phyloP scores from a whole-genome alignment of 2,888 invertebrate genomes.

The Muschampia plurimacula region DNA sequence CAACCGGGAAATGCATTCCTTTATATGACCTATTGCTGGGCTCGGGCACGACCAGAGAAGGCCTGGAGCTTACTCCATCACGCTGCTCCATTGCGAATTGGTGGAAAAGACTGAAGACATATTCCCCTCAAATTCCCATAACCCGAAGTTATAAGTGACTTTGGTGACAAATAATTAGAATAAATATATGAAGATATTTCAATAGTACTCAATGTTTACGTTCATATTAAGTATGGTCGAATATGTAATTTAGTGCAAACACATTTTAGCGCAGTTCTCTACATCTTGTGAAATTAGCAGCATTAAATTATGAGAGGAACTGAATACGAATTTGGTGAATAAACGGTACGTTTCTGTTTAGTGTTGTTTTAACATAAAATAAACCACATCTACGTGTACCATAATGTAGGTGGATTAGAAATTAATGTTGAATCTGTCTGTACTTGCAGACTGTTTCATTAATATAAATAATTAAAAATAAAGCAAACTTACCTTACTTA shows the following conservation, averaged over 20 bases:
- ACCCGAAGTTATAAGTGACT: too few relatives aligned
- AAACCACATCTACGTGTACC: not conserved
- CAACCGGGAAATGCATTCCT: too few relatives aligned
- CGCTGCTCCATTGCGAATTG: too few relatives aligned
- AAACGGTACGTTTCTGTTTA: not conserved
- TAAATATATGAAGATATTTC: not conserved
- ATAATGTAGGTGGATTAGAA: not conserved
- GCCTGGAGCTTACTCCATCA: too few relatives aligned
- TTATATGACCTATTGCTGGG: too few relatives aligned
- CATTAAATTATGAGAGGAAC: constrained; percentile 11
- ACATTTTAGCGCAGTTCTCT: not conserved
- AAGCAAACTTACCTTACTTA: too few relatives aligned
- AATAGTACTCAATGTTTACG: not conserved
- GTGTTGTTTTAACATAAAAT: not conserved
- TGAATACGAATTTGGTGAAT: constrained; percentile 1
- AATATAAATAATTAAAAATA: too few relatives aligned
- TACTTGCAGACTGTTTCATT: too few relatives aligned
- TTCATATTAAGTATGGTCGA: constrained; percentile 2
- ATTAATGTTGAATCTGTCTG: not conserved
- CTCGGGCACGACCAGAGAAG: too few relatives aligned
- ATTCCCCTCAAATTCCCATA: too few relatives aligned
- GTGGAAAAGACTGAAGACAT: too few relatives aligned
- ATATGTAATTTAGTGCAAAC: constrained; percentile 6
- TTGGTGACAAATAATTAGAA: too few relatives aligned
- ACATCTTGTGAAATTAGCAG: constrained; percentile 11